Percentiles rank a stretch among this genome's conserved stretches.
Evolutionary conservation across 1,140 invertebrate species (phyloP).

Genomic region (Trachymyrmex septentrionalis): DNA sequence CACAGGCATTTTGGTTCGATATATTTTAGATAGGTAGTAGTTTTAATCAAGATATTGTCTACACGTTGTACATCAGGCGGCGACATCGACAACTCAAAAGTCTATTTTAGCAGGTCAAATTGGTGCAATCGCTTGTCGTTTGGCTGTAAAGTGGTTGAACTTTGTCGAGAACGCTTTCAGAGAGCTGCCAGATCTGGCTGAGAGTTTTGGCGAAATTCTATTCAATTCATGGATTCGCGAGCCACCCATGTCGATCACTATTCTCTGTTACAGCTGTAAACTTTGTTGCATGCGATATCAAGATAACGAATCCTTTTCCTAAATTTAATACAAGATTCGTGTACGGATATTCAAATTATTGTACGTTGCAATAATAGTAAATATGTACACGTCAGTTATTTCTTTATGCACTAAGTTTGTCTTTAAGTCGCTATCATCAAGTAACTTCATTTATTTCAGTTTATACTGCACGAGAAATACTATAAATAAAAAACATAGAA

Average conservation of each 20-base stretch:
- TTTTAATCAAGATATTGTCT: conserved; percentile 64
- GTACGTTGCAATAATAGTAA: neutral
- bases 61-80: conserved; percentile 13
- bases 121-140: conserved; percentile 46
- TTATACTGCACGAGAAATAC: neutral
- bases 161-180: conserved; percentile 55
- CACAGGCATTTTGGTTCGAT: neutral
- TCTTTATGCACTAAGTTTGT: neutral
- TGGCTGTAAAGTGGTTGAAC: conserved; percentile 67
- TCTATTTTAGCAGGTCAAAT: conserved; percentile 55
- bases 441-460: conserved; percentile 2
- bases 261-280: conserved; percentile 42
- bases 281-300: conserved; percentile 6
- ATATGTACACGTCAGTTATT: neutral
- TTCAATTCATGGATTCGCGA: conserved; percentile 49
- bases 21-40: neutral
- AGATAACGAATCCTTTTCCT: neutral
- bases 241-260: conserved; percentile 54
- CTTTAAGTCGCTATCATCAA: neutral
- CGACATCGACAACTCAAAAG: conserved; percentile 34
- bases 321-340: neutral
- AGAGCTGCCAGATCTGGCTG: conserved; percentile 4
- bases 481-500: neutral
- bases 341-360: neutral
- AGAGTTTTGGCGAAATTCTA: conserved; percentile 69